Evolutionary conservation across 2,113 vertebrate genomes (phyloP).

Genomic region (Gnathochromis pfefferi): DNA sequence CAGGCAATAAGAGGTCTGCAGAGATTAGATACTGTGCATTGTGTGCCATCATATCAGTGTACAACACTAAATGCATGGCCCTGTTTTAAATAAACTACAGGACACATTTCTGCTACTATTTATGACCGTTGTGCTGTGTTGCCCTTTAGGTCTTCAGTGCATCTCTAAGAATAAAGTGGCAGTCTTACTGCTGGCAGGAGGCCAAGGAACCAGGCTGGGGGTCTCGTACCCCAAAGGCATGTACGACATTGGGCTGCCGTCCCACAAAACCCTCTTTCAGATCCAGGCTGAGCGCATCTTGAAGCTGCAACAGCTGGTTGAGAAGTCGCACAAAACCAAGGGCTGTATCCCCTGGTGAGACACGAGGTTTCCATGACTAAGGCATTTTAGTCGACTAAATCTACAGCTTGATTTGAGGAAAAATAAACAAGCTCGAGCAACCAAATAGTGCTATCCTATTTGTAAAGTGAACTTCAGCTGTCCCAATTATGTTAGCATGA

Average conservation of each 20-base stretch:
- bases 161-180: slow-evolving; percentile 85
- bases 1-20: neutral
- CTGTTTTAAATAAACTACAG: neutral
- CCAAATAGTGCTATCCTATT: neutral
- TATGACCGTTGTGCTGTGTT: neutral
- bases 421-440: neutral
- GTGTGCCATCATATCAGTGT: neutral
- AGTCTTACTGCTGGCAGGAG: slow-evolving; percentile 86
- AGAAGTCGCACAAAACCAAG: slow-evolving; percentile 69
- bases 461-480: neutral
- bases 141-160: slow-evolving; percentile 73
- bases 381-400: neutral
- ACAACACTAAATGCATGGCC: neutral
- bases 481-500: neutral
- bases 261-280: slow-evolving; percentile 96
- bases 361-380: neutral
- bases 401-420: neutral
- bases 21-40: neutral
- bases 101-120: neutral
- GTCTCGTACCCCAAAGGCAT: slow-evolving; percentile 94
- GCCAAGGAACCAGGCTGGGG: slow-evolving; percentile 90
- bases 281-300: slow-evolving; percentile 92
- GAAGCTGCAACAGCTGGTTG: slow-evolving; percentile 83
- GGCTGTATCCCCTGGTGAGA: slow-evolving; percentile 89
- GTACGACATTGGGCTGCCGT: slow-evolving; percentile 91